phyloP scores from a whole-genome alignment of 1,140 invertebrate species.

The Fopius arisanus region DNA sequence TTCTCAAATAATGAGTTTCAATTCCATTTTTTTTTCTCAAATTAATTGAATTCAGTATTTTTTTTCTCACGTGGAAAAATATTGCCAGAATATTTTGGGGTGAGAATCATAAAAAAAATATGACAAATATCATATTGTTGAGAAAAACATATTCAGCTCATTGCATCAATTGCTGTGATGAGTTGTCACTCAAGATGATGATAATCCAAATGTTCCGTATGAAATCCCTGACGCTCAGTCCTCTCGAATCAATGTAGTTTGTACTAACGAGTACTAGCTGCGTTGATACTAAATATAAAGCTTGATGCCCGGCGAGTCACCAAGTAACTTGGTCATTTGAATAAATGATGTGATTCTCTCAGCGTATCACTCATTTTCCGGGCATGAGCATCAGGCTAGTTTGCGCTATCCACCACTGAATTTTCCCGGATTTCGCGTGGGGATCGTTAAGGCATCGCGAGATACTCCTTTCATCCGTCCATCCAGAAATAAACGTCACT shows the following conservation, averaged over 20 bases:
- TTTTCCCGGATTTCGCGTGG: conserved; percentile 16
- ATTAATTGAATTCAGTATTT: too few relatives aligned
- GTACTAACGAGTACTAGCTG: conserved; percentile 6
- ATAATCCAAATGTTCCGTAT: not conserved
- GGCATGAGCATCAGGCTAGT: conserved; percentile 20
- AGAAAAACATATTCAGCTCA: too few relatives aligned
- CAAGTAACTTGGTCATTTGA: conserved; percentile 35
- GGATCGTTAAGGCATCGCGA: conserved; percentile 28
- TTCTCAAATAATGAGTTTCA: too few relatives aligned
- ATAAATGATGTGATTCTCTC: conserved; percentile 46
- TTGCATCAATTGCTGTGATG: too few relatives aligned
- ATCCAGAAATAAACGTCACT: conserved; percentile 22
- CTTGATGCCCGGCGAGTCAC: not conserved
- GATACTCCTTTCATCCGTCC: conserved; percentile 24
- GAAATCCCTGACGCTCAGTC: not conserved
- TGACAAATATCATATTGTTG: too few relatives aligned
- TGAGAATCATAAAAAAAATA: too few relatives aligned
- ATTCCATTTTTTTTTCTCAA: too few relatives aligned
- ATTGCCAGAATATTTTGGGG: too few relatives aligned
- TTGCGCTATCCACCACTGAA: not conserved
- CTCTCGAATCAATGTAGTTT: not conserved
- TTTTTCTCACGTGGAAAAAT: too few relatives aligned
- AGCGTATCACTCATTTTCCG: conserved; percentile 51
- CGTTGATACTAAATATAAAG: conserved; percentile 12
- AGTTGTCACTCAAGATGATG: too few relatives aligned